A percentile compares a stretch with the other conserved stretches of the same genome.
phyloP scores from a whole-genome alignment of 1,140 invertebrate species.

The Goniozus legneri region DNA sequence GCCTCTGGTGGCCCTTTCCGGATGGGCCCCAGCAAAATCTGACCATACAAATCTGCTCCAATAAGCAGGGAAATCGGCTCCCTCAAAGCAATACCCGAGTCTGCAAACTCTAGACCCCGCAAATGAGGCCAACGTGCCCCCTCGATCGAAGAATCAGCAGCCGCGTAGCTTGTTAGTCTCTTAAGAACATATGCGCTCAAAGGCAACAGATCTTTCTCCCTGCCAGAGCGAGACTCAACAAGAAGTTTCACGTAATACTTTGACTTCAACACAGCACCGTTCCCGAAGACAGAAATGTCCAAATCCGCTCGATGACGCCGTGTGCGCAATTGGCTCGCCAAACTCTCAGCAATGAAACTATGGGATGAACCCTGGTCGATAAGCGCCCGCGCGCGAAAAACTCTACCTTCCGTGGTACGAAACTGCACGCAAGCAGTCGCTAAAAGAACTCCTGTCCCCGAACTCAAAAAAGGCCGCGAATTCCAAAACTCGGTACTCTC shows the following conservation, averaged over 20 bases:
- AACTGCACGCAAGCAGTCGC: too few relatives aligned
- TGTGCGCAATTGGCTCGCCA: too few relatives aligned
- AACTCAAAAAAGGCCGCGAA: too few relatives aligned
- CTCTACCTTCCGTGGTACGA: too few relatives aligned
- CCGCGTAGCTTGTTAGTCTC: background rate
- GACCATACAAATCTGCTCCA: background rate
- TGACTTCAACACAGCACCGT: too few relatives aligned
- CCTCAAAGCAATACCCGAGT: background rate
- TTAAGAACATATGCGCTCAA: background rate
- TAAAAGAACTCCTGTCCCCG: too few relatives aligned
- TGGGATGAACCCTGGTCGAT: too few relatives aligned
- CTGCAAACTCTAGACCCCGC: background rate
- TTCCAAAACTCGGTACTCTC: too few relatives aligned
- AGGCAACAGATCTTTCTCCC: background rate
- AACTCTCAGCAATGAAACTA: too few relatives aligned
- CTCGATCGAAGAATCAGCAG: background rate
- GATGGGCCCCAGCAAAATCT: background rate
- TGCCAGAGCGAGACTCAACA: background rate
- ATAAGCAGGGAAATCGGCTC: background rate
- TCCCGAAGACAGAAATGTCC: too few relatives aligned
- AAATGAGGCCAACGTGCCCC: background rate
- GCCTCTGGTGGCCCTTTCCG: background rate
- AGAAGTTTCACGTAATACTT: background rate
- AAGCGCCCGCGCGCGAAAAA: too few relatives aligned
- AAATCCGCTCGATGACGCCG: too few relatives aligned